Percentiles rank a stretch among this genome's conserved stretches.
Conservation (phyloP, 2,797 vertebrate species). For the Smutsia temminckii region DNA sequence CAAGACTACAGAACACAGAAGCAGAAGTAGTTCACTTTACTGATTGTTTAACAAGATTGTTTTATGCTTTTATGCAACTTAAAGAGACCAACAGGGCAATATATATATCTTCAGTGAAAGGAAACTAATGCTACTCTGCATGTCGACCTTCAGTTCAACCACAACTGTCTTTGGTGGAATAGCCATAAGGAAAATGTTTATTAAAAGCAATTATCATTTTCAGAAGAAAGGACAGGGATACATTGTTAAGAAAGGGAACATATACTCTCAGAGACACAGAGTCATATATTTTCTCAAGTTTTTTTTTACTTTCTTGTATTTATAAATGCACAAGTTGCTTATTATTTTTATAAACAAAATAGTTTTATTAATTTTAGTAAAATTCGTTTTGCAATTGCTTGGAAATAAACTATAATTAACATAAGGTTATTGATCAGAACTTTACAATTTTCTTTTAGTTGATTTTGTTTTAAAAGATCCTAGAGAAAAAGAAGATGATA, state of each 20-base stretch:
- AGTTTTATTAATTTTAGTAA: constrained; percentile 18
- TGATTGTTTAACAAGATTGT: background rate
- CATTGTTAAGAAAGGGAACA: background rate
- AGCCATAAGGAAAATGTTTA: constrained; percentile 26
- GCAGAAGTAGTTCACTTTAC: background rate
- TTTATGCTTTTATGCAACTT: background rate
- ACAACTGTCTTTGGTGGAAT: constrained; percentile 3
- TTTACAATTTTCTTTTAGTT: constrained; percentile 85
- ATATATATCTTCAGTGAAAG: background rate
- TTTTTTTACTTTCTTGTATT: background rate
- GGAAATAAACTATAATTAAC: background rate
- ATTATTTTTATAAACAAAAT: constrained; percentile 3
- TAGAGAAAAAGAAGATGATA: constrained; percentile 82
- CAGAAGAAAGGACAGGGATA: background rate
- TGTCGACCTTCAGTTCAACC: background rate
- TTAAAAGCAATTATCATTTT: constrained; percentile 14
- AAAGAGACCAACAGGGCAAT: background rate
- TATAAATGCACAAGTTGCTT: background rate
- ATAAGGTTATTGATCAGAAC: constrained; percentile 31
- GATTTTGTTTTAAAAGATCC: constrained; percentile 89
- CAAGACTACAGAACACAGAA: background rate
- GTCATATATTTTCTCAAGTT: background rate
- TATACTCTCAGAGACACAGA: background rate
- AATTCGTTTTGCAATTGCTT: constrained; percentile 30
- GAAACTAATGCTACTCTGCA: background rate